phyloP scores from a whole-genome alignment of 2,113 vertebrate species.

The Falco punctatus region DNA sequence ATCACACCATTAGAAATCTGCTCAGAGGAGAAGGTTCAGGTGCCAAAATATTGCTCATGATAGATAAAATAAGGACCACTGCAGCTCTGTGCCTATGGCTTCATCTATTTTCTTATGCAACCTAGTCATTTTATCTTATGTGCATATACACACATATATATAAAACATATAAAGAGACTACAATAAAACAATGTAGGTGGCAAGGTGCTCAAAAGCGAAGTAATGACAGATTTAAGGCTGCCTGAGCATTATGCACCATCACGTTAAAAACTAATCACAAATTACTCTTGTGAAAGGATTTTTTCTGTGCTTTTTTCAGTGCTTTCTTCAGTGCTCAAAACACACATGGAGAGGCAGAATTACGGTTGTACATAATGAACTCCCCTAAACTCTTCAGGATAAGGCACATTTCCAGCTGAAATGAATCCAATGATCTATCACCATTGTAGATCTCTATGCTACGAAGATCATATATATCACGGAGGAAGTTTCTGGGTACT shows the following conservation, averaged over 20 bases:
- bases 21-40: not conserved
- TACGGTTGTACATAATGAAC: not conserved
- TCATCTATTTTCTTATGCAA: not conserved
- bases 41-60: not conserved
- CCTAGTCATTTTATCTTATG: not conserved
- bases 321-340: conserved; percentile 25
- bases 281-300: not conserved
- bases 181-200: not conserved
- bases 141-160: not conserved
- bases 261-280: not conserved
- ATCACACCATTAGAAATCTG: not conserved
- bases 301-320: not conserved
- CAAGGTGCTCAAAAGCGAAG: not conserved
- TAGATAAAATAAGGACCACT: not conserved
- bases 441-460: not conserved
- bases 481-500: not conserved
- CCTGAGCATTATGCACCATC: not conserved
- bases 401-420: not conserved
- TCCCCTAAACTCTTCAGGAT: not conserved
- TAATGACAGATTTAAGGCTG: not conserved
- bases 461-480: not conserved
- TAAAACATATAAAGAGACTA: not conserved
- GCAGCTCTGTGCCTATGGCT: not conserved
- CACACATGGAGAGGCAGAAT: not conserved
- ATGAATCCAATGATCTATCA: not conserved